Conservation (phyloP, 64 coral and sea anemone genomes). For the Trachythela sp. region DNA sequence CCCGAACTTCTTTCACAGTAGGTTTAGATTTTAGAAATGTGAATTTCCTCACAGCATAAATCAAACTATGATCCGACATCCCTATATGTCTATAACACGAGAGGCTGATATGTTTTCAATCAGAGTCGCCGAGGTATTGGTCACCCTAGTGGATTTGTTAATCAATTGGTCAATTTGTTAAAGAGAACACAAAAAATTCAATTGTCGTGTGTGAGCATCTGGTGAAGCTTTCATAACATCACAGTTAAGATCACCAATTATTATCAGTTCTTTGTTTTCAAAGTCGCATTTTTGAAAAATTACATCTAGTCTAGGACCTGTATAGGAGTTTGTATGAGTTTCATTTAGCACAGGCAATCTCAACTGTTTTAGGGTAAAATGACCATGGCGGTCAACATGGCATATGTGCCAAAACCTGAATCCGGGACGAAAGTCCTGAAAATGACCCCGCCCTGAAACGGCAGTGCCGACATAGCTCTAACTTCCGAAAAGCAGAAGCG, state of each 20-base stretch:
- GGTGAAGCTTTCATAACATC: neutral
- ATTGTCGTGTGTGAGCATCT: slow-evolving; percentile 4
- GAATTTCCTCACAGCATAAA: slow-evolving; percentile 34
- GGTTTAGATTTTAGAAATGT: slow-evolving; percentile 25
- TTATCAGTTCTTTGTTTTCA: slow-evolving; percentile 35
- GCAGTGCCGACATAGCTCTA: no score
- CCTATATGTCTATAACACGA: slow-evolving; percentile 17
- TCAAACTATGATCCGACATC: slow-evolving; percentile 37
- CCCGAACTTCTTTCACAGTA: slow-evolving; percentile 27
- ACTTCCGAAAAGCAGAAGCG: no score
- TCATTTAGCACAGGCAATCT: no score
- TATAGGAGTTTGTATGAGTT: no score
- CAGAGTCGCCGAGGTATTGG: slow-evolving; percentile 30
- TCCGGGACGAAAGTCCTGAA: no score
- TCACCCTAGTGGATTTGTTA: slow-evolving; percentile 40
- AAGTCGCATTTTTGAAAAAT: slow-evolving; percentile 34
- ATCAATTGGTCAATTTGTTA: slow-evolving; percentile 57
- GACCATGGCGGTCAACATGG: no score
- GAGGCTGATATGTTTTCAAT: slow-evolving; percentile 30
- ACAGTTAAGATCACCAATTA: slow-evolving; percentile 49
- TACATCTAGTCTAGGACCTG: no score
- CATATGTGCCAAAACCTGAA: no score
- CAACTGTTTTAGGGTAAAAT: no score
- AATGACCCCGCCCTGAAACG: no score
- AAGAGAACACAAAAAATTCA: slow-evolving; percentile 32